phyloP scores from a whole-genome alignment of 2,113 vertebrate species.

The Onychostoma macrolepis region DNA sequence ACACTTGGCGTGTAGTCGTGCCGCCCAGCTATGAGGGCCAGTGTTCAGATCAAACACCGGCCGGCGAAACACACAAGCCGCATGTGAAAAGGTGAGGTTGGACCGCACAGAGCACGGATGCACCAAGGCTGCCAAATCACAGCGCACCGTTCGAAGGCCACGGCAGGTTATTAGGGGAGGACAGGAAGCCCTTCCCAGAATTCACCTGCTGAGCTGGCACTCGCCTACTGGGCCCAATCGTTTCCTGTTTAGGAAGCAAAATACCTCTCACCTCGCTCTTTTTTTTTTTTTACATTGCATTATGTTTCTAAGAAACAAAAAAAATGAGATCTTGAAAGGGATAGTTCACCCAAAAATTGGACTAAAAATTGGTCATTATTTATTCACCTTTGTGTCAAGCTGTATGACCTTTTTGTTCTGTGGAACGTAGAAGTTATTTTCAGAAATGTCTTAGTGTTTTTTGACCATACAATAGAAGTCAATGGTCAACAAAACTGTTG shows the following conservation, averaged over 20 bases:
- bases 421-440: too few relatives aligned
- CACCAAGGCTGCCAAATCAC: constrained; percentile 1
- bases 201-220: constrained; percentile 35
- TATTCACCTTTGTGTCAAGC: too few relatives aligned
- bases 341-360: background rate
- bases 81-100: background rate
- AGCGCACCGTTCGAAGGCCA: background rate
- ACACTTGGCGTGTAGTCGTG: background rate
- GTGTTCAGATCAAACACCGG: background rate
- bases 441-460: background rate
- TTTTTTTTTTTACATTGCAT: background rate
- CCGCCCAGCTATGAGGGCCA: constrained; percentile 6
- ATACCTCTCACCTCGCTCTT: background rate
- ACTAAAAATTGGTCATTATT: too few relatives aligned
- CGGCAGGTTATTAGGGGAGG: constrained; percentile 6
- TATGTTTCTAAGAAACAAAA: background rate
- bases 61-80: background rate
- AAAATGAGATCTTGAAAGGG: background rate
- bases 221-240: background rate
- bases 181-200: constrained; percentile 41
- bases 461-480: background rate
- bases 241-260: constrained; percentile 25
- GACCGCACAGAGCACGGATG: background rate
- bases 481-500: background rate
- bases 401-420: too few relatives aligned